These are phyloP conservation scores for Eulemur albifrons DNA, from an alignment of 2,797 vertebrate species.

Conservation along the genomic window DNA sequence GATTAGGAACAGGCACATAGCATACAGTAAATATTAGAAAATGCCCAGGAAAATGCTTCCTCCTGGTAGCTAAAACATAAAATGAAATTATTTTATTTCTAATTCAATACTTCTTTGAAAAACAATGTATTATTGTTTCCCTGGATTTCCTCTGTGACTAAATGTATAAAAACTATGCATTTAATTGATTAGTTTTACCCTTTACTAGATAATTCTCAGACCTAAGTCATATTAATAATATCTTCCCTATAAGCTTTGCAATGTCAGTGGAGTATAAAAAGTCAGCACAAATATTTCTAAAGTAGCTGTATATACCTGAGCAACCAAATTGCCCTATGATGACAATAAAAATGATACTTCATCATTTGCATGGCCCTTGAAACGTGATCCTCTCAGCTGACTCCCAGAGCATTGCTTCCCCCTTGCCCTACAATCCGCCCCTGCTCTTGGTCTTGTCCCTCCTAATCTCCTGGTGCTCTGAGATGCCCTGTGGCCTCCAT, in stretches of 20 bases:
- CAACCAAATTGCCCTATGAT: neutral
- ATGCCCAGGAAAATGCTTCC: constrained; percentile 37
- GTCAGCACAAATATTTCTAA: constrained; percentile 1
- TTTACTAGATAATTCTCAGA: constrained; percentile 7
- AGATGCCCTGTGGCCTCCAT: neutral
- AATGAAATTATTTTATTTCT: constrained; percentile 57
- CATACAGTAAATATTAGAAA: constrained; percentile 34
- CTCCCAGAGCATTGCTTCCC: neutral
- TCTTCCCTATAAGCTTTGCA: neutral
- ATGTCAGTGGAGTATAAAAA: neutral
- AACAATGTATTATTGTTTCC: neutral
- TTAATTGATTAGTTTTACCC: constrained; percentile 49
- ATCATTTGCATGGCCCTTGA: neutral
- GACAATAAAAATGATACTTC: neutral
- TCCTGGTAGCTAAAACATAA: constrained; percentile 39
- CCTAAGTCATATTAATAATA: neutral
- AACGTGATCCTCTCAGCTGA: neutral
- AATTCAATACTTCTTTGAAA: constrained; percentile 47
- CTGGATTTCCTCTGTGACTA: constrained; percentile 29
- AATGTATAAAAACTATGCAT: neutral
- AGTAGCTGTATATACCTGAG: neutral
- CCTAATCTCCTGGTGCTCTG: neutral
- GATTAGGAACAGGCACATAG: constrained; percentile 23
- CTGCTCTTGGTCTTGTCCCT: neutral
- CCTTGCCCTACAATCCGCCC: too few relatives aligned